Evolutionary conservation across 2,888 invertebrate species (phyloP).

Genomic region (Drosophila parthenogenetica): DNA sequence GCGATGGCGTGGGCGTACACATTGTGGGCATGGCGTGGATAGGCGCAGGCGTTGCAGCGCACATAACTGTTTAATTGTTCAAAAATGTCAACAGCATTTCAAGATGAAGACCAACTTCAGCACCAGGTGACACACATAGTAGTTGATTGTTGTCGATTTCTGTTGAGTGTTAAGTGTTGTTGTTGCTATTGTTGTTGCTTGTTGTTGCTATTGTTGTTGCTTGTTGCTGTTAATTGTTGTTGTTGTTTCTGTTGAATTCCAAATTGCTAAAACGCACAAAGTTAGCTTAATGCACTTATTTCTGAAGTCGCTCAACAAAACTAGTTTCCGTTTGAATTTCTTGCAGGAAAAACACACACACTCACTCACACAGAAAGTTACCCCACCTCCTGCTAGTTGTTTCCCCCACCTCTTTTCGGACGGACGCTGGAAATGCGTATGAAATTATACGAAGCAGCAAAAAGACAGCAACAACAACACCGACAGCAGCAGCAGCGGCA

Average conservation of each 20-base stretch:
- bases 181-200: slow-evolving; percentile 6
- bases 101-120: slow-evolving; percentile 41
- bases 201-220: slow-evolving; percentile 14
- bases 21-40: slow-evolving; percentile 31
- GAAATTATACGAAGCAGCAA: slow-evolving; percentile 75
- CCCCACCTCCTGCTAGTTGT: slow-evolving; percentile 1
- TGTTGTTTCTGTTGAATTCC: slow-evolving; percentile 52
- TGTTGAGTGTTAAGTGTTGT: slow-evolving; percentile 1
- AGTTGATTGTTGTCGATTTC: slow-evolving; percentile 9
- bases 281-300: slow-evolving; percentile 65
- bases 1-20: neutral
- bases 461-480: slow-evolving; percentile 42
- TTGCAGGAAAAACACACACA: slow-evolving; percentile 34
- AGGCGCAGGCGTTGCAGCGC: slow-evolving; percentile 25
- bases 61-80: slow-evolving; percentile 80
- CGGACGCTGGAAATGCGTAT: slow-evolving; percentile 76
- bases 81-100: slow-evolving; percentile 37
- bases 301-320: slow-evolving; percentile 50
- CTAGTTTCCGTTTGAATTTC: slow-evolving; percentile 74
- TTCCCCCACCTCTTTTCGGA: slow-evolving; percentile 16
- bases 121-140: slow-evolving; percentile 52
- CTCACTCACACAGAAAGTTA: slow-evolving; percentile 33
- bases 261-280: slow-evolving; percentile 56
- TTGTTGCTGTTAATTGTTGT: slow-evolving; percentile 12
- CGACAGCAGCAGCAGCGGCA: slow-evolving; percentile 29